Evolutionary conservation across 2,888 invertebrate genomes (phyloP), one percentile per base, ranked within the genome.

Genomic region (Xanthorhoe designata): DNA sequence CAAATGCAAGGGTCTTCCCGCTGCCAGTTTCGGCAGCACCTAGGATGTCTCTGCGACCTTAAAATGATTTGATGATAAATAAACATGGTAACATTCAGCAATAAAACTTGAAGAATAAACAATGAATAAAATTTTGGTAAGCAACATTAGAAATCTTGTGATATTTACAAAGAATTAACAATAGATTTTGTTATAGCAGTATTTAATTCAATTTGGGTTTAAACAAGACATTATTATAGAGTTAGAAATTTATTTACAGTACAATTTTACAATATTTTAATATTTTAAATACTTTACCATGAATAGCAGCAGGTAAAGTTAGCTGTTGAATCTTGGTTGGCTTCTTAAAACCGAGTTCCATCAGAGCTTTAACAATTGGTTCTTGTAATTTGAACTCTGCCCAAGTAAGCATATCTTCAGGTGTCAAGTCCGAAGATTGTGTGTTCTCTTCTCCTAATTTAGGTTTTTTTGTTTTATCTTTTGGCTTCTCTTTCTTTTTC

Each of bases 1-100:
- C 99, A 92, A 99, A 99, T 0, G 99, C 99, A 59, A 99, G 91
- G 0, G 99, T 99, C 94, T 99, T 99, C 0, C 99, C 99, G 88
- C 99, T 99, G 0, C 99, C 99, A 0, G 99, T 99, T 94, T 99
- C 99, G 2, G 99, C 99, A 62, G 99, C 99, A n/a, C 99, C 99
- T 0, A 99, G 89, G 74, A 99, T 97, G 87, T 99, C 99, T 88
- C 97, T 95, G 55, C 96, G 95, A 49, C 96, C 95, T 95, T 77
- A 15, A 83, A 13, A 32, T 32, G 5, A 32, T 32, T 32, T 7
- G 2, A 6, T 32, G 5, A 32, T 32, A 32, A 32, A 4, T 32
- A 32, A 32, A 32, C 0, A 7, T 7, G 8, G 32, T 32, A 6
- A 32, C 8, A 7, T 32, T 32, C 32, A 32, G 6, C 32, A 32